Percentiles rank a stretch among this genome's conserved stretches.
These are phyloP conservation scores for Psittacula derbiana DNA, from an alignment of 2,797 vertebrate genomes.

Conservation along the genomic window DNA sequence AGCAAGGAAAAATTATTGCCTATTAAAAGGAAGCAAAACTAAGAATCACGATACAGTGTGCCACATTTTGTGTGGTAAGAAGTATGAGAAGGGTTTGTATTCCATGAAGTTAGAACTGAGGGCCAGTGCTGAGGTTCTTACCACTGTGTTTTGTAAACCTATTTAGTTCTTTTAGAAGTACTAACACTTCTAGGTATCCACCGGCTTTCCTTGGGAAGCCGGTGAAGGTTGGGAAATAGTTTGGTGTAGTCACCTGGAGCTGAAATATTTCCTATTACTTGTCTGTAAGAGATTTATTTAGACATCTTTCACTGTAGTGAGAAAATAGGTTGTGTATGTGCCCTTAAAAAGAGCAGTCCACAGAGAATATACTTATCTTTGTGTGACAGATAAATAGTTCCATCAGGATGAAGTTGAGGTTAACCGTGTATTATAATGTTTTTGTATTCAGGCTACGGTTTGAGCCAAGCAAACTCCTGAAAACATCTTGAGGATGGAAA, in stretches of 20 bases:
- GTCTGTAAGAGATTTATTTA: slow-evolving; percentile 48
- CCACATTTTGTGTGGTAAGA: neutral
- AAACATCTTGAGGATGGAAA: neutral
- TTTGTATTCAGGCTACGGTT: slow-evolving; percentile 15
- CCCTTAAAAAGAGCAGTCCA: slow-evolving; percentile 19
- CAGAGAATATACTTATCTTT: slow-evolving; percentile 30
- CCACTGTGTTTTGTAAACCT: neutral
- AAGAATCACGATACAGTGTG: neutral
- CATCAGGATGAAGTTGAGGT: slow-evolving; percentile 6
- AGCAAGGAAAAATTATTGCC: neutral
- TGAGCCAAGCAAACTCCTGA: neutral
- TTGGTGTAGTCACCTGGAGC: slow-evolving; percentile 52
- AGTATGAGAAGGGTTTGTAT: neutral
- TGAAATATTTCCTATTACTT: slow-evolving; percentile 60
- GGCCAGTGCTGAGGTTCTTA: neutral
- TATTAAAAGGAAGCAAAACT: neutral
- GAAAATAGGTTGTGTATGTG: slow-evolving; percentile 42
- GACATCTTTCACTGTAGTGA: neutral
- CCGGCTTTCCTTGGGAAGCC: neutral
- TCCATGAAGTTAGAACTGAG: neutral
- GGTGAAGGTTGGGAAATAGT: slow-evolving; percentile 22
- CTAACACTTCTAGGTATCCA: neutral
- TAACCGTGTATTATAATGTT: slow-evolving; percentile 36
- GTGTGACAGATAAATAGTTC: slow-evolving; percentile 56
- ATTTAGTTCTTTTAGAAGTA: neutral